Evolutionary conservation across 2,888 invertebrate genomes (phyloP).

Genomic region (Meloe dianella): DNA sequence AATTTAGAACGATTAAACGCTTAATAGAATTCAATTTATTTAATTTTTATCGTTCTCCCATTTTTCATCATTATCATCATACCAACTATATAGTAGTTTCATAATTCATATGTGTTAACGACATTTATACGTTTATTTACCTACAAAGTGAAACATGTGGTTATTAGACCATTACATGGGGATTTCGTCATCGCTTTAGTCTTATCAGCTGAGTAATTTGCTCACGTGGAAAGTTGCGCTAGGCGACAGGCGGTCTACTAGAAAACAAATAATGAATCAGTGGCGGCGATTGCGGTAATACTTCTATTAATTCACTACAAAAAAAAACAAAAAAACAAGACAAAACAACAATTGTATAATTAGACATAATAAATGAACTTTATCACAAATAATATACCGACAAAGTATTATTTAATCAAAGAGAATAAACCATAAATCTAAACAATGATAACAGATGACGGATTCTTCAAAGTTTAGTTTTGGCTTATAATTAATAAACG

Average conservation of each 20-base stretch:
- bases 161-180: slow-evolving; percentile 31
- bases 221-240: slow-evolving; percentile 20
- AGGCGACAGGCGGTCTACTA: slow-evolving; percentile 32
- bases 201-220: slow-evolving; percentile 29
- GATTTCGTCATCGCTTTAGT: slow-evolving; percentile 26
- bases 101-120: not conserved
- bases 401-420: not conserved
- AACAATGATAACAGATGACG: not conserved
- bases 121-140: slow-evolving; percentile 12
- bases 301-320: not conserved
- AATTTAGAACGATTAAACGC: slow-evolving; percentile 3
- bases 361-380: not conserved
- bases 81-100: not conserved
- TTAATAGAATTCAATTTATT: not conserved
- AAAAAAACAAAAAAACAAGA: not conserved
- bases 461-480: not conserved
- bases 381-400: not conserved
- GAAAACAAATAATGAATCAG: not conserved
- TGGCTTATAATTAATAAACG: not conserved
- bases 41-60: not conserved
- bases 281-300: not conserved
- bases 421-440: slow-evolving; percentile 1
- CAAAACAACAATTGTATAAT: not conserved
- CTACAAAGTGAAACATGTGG: slow-evolving; percentile 29
- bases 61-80: not conserved